Percentiles rank a stretch among this genome's conserved stretches.
Evolutionary conservation across 2,113 vertebrate species (phyloP).

Genomic region (Ailurus styani): DNA sequence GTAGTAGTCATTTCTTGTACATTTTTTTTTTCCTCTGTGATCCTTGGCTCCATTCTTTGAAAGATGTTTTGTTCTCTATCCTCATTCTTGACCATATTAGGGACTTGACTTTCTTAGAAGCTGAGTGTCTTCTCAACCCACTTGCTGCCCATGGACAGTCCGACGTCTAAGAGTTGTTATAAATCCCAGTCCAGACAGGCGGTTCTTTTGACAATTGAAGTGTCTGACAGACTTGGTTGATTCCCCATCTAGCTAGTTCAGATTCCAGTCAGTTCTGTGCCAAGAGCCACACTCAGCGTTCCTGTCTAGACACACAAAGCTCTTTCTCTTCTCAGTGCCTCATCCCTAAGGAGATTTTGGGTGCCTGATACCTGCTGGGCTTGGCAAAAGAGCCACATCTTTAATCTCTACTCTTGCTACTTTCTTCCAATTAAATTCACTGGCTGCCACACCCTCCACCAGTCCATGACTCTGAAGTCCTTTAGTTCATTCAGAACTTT

Average conservation of each 20-base stretch:
- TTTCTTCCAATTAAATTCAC: not conserved
- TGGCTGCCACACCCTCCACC: too few species aligned
- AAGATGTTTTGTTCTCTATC: not conserved
- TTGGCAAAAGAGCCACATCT: not conserved
- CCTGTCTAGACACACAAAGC: rapidly evolving
- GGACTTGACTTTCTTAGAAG: not conserved
- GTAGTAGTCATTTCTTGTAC: rapidly evolving
- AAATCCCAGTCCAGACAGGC: not conserved
- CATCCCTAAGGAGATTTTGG: not conserved
- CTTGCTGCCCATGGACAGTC: not conserved
- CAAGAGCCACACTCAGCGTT: rapidly evolving
- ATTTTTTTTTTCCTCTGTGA: rapidly evolving
- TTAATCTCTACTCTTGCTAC: not conserved
- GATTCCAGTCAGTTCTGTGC: not conserved
- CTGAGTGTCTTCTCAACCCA: not conserved
- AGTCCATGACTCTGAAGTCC: not conserved
- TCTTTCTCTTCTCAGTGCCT: not conserved
- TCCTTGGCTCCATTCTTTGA: too few species aligned
- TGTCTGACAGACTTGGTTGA: too few species aligned
- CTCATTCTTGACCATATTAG: not conserved
- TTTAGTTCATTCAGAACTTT: not conserved
- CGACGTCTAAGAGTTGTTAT: not conserved
- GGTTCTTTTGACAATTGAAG: not conserved
- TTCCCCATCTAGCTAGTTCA: not conserved
- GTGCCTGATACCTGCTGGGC: not conserved